Base-by-base conservation (phyloP, 2,888 invertebrate species). In the Alsophila aescularia region DNA sequence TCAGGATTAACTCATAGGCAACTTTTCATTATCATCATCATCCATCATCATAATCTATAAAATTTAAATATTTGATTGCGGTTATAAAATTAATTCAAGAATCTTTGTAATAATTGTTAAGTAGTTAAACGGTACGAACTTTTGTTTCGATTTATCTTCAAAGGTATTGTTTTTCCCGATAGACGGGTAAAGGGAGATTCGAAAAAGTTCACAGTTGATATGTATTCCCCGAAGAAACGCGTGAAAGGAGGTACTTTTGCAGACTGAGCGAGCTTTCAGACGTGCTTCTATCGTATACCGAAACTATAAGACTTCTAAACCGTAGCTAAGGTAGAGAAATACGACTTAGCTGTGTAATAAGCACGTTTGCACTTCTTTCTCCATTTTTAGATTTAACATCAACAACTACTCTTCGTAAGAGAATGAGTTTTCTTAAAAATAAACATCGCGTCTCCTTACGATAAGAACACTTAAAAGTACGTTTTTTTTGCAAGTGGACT, bases 141-240 rank as follows among this genome's bases (percentile, higher is more conserved):
- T 18, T 39, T 14, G 36, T 29, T 49, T 34, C 12, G 7, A 21
- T 36, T 31, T 37, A 9, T 51, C 24, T 52, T 13, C 32, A 69
- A 60, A 66, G 68, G 66, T 18, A 70, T 75, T 27, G 70, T 66
- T 64, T 60, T 62, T 65, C 55, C 48, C 62, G 43, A 65, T 64
- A 70, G 68, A 51, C 36, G 39, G 47, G 43, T 49, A 58, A 69
- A 67, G 72, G 67, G 70, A 73, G 72, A 75, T 73, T 70, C 60
- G 54, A 66, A 71, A 73, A 77, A 76, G 72, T 78, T 79, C 68
- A 66, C 70, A 73, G 68, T 69, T 69, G 69, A 75, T 70, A 73
- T 72, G 66, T 73, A 74, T 71, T 73, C 79, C 73, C 75, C 16
- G 21, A 66, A 67, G 79, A 67, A 54, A 54, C 54, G 63, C 66